Percentiles rank a stretch among this genome's conserved stretches.
Conservation (phyloP, 2,797 vertebrate species). For the Todus mexicanus region DNA sequence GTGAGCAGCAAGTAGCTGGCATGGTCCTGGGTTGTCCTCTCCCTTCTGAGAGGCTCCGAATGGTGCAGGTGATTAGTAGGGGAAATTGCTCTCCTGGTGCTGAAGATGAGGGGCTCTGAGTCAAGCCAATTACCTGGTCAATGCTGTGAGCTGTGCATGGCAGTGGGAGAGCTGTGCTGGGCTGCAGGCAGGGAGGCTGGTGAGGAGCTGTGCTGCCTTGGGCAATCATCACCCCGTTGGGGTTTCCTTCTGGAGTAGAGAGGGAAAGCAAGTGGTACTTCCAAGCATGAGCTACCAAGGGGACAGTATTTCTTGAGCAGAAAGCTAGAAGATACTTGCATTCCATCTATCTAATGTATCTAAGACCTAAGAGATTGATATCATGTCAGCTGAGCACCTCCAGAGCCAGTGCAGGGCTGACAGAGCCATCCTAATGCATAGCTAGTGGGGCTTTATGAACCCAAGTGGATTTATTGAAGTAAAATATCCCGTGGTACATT, state of each 20-base stretch:
- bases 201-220: not conserved
- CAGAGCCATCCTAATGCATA: not conserved
- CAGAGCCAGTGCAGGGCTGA: not conserved
- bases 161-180: not conserved
- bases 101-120: not conserved
- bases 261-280: not conserved
- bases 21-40: accelerated
- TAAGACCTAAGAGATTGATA: not conserved
- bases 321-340: not conserved
- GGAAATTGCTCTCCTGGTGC: not conserved
- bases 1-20: accelerated
- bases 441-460: not conserved
- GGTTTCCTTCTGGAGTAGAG: not conserved
- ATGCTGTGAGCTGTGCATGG: accelerated
- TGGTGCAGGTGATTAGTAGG: not conserved
- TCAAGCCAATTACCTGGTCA: no score
- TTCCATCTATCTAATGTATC: not conserved
- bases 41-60: not conserved
- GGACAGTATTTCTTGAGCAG: not conserved
- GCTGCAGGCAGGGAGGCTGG: not conserved
- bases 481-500: not conserved
- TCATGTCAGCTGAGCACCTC: not conserved
- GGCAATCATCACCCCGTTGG: accelerated
- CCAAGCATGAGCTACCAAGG: not conserved
- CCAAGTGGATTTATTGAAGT: not conserved